Conservation (phyloP, 2,113 vertebrate genomes). For the Ramphastos sulfuratus region DNA sequence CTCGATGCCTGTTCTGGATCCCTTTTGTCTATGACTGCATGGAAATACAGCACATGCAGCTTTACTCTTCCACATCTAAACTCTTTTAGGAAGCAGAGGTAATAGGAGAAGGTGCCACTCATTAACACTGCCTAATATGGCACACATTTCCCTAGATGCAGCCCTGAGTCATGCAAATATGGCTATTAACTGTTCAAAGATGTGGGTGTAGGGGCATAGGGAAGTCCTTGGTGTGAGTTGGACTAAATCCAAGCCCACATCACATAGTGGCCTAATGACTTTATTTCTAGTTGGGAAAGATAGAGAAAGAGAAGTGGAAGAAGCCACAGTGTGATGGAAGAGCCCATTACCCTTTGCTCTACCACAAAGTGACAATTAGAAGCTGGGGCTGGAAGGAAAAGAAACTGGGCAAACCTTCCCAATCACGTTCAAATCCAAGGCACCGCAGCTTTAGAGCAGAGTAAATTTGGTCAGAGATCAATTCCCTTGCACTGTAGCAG, state of each 20-base stretch:
- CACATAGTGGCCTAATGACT: conserved; percentile 17
- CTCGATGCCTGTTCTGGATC: not conserved
- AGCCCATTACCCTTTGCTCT: not conserved
- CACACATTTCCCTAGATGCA: not conserved
- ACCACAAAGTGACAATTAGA: not conserved
- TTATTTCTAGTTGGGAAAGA: not conserved
- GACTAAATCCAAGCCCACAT: conserved; percentile 16
- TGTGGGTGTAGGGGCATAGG: not conserved
- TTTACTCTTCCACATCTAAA: not conserved
- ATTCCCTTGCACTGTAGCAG: no score
- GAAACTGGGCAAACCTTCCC: not conserved
- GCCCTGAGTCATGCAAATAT: not conserved
- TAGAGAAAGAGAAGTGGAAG: not conserved
- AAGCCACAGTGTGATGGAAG: not conserved
- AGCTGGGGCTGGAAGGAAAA: not conserved
- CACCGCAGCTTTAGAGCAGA: not conserved
- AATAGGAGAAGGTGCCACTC: conserved; percentile 44
- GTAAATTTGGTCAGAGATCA: no score
- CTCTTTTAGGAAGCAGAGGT: conserved; percentile 1
- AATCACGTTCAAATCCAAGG: not conserved
- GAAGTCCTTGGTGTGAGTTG: not conserved
- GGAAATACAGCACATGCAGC: not conserved
- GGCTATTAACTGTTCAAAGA: conserved; percentile 14
- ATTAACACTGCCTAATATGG: conserved; percentile 31
- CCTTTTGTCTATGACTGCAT: not conserved